phyloP scores from a whole-genome alignment of 2,797 vertebrate species.

The Halcyon leucocephala region DNA sequence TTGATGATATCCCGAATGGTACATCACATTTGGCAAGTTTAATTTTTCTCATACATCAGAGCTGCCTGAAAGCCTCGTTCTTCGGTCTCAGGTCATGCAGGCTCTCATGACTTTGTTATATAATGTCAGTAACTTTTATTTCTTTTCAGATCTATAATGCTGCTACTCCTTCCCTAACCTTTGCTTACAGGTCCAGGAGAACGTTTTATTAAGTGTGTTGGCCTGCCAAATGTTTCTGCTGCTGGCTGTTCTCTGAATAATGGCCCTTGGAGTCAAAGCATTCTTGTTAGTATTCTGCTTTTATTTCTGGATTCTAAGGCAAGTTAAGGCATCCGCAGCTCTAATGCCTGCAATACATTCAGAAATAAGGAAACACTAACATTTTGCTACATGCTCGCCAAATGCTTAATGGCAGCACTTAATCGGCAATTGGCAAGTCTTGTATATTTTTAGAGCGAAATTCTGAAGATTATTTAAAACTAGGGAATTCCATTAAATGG shows the following conservation, averaged over 20 bases:
- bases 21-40: neutral
- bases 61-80: neutral
- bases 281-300: neutral
- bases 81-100: neutral
- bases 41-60: neutral
- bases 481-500: neutral
- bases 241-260: neutral
- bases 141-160: rapidly evolving
- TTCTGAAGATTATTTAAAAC: neutral
- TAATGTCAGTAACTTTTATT: neutral
- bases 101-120: neutral
- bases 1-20: neutral
- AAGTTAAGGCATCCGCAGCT: neutral
- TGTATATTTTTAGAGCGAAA: neutral
- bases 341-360: neutral
- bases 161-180: neutral
- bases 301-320: neutral
- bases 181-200: neutral
- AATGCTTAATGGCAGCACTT: neutral
- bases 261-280: neutral
- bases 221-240: neutral
- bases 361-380: neutral
- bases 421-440: neutral
- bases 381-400: neutral
- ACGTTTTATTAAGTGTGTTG: neutral